Conservation (phyloP, 1,140 invertebrate genomes). For the Pseudomyrmex concolor region DNA sequence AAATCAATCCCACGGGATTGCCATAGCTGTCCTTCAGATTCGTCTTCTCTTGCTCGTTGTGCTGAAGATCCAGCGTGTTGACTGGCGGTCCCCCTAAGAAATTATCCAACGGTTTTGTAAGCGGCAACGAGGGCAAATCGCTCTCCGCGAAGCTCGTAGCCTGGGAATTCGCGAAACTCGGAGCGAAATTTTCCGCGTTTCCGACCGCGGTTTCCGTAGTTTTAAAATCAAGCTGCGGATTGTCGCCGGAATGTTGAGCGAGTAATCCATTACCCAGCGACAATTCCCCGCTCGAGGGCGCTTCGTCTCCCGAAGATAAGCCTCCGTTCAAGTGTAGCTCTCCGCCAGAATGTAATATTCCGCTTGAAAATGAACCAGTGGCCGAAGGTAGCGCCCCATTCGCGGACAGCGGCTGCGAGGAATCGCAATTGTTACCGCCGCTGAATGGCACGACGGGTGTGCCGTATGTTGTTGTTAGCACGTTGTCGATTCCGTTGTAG, state of each 20-base stretch:
- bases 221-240: constrained; percentile 31
- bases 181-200: neutral
- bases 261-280: constrained; percentile 19
- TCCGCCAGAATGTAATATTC: constrained; percentile 44
- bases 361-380: constrained; percentile 18
- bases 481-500: constrained; percentile 73
- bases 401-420: constrained; percentile 61
- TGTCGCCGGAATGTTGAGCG: constrained; percentile 7
- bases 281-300: constrained; percentile 11
- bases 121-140: constrained; percentile 20
- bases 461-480: constrained; percentile 77
- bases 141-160: neutral
- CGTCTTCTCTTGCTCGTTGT: constrained; percentile 71
- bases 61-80: constrained; percentile 77
- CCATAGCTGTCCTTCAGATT: constrained; percentile 83
- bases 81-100: constrained; percentile 71
- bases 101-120: constrained; percentile 15
- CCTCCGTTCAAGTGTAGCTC: constrained; percentile 33
- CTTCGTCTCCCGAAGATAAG: constrained; percentile 41
- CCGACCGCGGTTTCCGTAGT: neutral
- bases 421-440: constrained; percentile 72
- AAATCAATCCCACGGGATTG: constrained; percentile 74
- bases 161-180: constrained; percentile 18
- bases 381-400: constrained; percentile 49
- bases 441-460: constrained; percentile 71